phyloP scores from a whole-genome alignment of 1,140 invertebrate genomes.

The Pseudomyrmex flavicornis region DNA sequence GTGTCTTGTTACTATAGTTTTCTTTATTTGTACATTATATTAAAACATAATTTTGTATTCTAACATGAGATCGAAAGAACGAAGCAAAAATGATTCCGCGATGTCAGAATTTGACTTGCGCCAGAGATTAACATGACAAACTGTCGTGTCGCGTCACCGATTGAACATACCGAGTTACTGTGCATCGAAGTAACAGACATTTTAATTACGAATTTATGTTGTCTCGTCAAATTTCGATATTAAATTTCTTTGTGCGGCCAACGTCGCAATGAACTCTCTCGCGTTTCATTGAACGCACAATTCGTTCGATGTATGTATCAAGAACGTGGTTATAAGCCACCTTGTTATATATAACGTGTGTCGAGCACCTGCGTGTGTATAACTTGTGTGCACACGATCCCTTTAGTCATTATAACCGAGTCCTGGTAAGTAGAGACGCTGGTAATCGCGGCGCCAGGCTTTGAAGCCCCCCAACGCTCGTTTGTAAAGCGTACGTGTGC shows the following conservation, averaged over 20 bases:
- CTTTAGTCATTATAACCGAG: slow-evolving; percentile 44
- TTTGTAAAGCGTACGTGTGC: slow-evolving; percentile 54
- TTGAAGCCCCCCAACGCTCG: slow-evolving; percentile 49
- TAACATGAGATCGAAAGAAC: not conserved
- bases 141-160: not conserved
- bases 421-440: slow-evolving; percentile 27
- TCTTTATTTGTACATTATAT: too few relatives aligned
- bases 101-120: slow-evolving; percentile 7
- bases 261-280: not conserved
- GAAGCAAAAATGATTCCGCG: slow-evolving; percentile 14
- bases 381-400: slow-evolving; percentile 1
- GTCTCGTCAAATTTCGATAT: slow-evolving; percentile 25
- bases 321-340: slow-evolving; percentile 34
- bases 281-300: slow-evolving; percentile 9
- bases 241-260: not conserved
- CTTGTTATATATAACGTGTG: slow-evolving; percentile 46
- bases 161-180: not conserved
- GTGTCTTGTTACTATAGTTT: too few relatives aligned
- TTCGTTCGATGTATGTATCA: not conserved
- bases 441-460: slow-evolving; percentile 46
- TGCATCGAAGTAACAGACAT: slow-evolving; percentile 1
- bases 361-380: not conserved
- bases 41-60: not conserved
- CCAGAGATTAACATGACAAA: slow-evolving; percentile 21
- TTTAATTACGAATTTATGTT: slow-evolving; percentile 43